A percentile compares a stretch with the other conserved stretches of the same genome.
Conservation (phyloP, 2,797 vertebrate genomes). For the Glyptemys insculpta region DNA sequence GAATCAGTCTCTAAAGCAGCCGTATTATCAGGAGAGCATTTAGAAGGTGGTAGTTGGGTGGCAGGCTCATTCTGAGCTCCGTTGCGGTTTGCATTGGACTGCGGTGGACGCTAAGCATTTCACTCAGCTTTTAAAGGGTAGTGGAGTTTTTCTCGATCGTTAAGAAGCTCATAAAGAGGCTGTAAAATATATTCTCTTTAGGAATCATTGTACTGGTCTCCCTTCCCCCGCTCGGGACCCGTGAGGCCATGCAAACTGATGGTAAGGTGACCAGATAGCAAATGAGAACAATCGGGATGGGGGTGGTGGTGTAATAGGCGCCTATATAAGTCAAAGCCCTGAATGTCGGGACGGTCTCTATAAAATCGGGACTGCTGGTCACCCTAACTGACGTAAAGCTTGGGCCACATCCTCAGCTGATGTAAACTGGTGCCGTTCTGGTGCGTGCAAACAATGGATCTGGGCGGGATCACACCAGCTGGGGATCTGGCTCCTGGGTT, state of each 20-base stretch:
- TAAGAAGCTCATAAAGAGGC: background rate
- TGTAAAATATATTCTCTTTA: fast-evolving
- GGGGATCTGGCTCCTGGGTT: background rate
- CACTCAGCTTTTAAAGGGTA: background rate
- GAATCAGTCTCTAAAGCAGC: background rate
- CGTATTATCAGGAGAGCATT: background rate
- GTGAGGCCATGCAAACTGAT: too few relatives aligned
- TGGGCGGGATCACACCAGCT: background rate
- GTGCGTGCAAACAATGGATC: background rate
- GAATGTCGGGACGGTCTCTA: background rate
- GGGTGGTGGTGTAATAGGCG: fast-evolving
- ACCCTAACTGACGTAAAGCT: background rate
- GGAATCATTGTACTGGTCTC: background rate
- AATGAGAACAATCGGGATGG: background rate
- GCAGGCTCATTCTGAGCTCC: background rate
- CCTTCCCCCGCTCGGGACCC: background rate
- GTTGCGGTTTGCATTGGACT: background rate
- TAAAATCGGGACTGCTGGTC: too few relatives aligned
- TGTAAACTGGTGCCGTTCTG: too few relatives aligned
- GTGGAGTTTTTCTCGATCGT: background rate
- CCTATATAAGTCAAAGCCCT: background rate
- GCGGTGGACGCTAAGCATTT: fast-evolving
- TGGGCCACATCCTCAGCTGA: background rate
- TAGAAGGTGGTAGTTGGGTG: background rate
- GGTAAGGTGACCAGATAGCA: background rate